Conservation (phyloP, 1,140 invertebrate species). For the Drosophila pectinifera region DNA sequence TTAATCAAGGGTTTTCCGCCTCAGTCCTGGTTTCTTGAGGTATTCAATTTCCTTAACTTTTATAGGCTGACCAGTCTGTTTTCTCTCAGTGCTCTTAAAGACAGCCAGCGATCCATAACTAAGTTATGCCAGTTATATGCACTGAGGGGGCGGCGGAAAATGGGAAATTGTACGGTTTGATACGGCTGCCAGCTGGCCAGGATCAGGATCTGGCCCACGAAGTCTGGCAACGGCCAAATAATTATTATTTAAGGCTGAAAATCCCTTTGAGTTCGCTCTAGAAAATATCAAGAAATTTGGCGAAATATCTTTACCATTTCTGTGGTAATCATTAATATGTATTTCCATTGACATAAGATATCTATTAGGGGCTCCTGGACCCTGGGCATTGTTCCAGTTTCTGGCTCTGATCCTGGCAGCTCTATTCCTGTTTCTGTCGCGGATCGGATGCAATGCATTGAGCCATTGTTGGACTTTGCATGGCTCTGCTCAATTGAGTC, state of each 20-base stretch:
- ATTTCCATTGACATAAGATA: constrained; percentile 31
- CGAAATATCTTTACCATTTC: no score
- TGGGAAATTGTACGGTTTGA: constrained; percentile 22
- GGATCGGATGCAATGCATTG: constrained; percentile 17
- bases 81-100: constrained; percentile 12
- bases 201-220: neutral
- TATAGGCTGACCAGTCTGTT: neutral
- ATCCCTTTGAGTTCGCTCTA: no score
- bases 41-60: no score
- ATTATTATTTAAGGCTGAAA: neutral
- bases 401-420: neutral
- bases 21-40: no score
- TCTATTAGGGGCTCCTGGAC: constrained; percentile 57
- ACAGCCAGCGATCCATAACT: constrained; percentile 49
- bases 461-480: constrained; percentile 42
- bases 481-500: constrained; percentile 54
- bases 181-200: constrained; percentile 26
- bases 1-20: no score
- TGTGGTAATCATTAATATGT: no score
- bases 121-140: constrained; percentile 60
- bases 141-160: constrained; percentile 19
- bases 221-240: neutral
- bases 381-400: constrained; percentile 26
- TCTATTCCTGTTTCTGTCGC: constrained; percentile 13
- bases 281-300: no score